Base-by-base conservation (phyloP, 2,888 invertebrate species). In the Magallana nippona region DNA sequence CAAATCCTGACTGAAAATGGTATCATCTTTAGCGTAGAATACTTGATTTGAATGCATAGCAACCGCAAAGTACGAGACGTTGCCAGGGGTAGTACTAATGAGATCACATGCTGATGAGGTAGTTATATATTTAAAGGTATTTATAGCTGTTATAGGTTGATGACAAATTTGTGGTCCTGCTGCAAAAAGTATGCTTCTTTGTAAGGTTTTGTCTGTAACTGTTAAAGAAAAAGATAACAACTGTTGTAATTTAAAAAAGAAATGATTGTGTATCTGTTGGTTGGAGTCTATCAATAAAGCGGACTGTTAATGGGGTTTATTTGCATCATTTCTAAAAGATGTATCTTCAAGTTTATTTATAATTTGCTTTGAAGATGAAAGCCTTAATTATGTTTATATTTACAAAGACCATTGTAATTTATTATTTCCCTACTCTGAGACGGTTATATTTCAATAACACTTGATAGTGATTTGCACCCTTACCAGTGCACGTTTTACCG, bases 401-500 rank as follows among this genome's bases (percentile, higher is more conserved):
- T 44, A 5, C 44, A 44, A 44, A 44, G 44, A 44, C 8, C n/a
- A n/a, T n/a, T n/a, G n/a, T 27, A 27, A 27, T 27, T 27, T 27
- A 27, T 27, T 27, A 1, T 27, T 27, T 27, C 5, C 44, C 44
- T 44, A 8, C 44, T 5, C 44, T 44, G 44, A 0, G 44, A 44
- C 5, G 27, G 44, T 44, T 44, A 44, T 44, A 44, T 44, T 44
- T 44, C 44, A 5, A 44, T 44, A 44, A 44, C 44, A 44, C 3
- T 3, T 44, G 44, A 44, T 44, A 44, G 8, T 8, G 5, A 44
- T 44, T 44, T 5, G 5, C 44, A 8, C 5, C 44, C 44, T 44
- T 57, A 83, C 83, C 83, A 55, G 32, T 57, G 71, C 83, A 83
- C 15, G 55, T 62, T 71, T 71, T 57, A 17, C 78, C 63, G 60